phyloP scores from a whole-genome alignment of 2,797 vertebrate species.

The Leptodactylus fallax region DNA sequence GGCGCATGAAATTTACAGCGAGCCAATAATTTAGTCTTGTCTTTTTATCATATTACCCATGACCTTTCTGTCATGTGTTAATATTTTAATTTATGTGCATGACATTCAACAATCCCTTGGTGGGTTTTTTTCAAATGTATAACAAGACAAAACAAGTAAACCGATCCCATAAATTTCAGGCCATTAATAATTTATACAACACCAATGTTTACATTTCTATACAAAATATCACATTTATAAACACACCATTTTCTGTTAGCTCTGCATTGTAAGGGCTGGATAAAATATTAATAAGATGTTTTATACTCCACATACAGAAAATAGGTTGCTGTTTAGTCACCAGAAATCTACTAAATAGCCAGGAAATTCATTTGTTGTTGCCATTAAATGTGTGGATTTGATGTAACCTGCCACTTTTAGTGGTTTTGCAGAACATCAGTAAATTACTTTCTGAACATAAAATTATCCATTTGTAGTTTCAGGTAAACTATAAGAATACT shows the following conservation, averaged over 20 bases:
- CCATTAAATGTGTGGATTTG: no score
- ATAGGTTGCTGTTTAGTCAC: no score
- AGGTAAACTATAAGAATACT: no score
- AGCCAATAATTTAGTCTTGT: slow-evolving; percentile 66
- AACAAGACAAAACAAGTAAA: slow-evolving; percentile 53
- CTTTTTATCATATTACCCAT: slow-evolving; percentile 72
- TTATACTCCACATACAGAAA: neutral
- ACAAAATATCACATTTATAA: neutral
- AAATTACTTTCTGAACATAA: no score
- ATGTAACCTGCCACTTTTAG: no score
- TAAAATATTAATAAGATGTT: slow-evolving; percentile 2
- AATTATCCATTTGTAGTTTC: no score
- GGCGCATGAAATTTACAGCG: slow-evolving; percentile 56
- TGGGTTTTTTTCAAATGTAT: slow-evolving; percentile 66
- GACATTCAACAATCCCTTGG: slow-evolving; percentile 76
- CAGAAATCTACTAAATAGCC: no score
- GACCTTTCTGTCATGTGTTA: slow-evolving; percentile 70
- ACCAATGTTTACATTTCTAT: neutral
- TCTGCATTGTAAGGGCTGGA: neutral
- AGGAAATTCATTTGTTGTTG: no score
- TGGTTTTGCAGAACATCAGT: no score
- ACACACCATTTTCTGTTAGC: neutral
- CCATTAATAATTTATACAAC: slow-evolving; percentile 18
- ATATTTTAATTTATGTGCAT: slow-evolving; percentile 77
- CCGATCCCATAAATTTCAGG: slow-evolving; percentile 23